Evolutionary conservation across 2,888 invertebrate species (phyloP), one percentile per base, ranked within the genome.

Genomic region (Zygogramma bicolorata): DNA sequence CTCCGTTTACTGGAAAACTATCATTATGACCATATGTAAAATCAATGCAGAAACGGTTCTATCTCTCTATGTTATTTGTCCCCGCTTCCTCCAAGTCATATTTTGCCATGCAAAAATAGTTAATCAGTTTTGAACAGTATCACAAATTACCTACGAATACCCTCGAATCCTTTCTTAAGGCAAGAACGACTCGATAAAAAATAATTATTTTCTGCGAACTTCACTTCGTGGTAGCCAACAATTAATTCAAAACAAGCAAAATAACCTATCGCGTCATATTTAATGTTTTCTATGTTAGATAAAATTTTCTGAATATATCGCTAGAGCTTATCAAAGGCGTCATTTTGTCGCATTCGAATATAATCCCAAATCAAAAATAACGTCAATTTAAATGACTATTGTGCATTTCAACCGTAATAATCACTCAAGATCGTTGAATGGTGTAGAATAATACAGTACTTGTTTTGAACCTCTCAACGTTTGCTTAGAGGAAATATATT

Each of bases 291-390:
- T 29, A 57, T 60, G 31, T 20, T 31, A 71, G 67, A 71, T 71
- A 71, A 67, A 62, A 46, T 53, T 62, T 71, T 71, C 71, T 67
- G 67, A 71, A 67, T 67, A 66, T 67, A 66, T 40, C 53, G 38
- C 61, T 38, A 13, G 57, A 31, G 57, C 40, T 66, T 67, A 71
- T 71, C 71, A 61, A 7, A 61, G 71, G 71, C 71, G 71, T 66
- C 66, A 61, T 66, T 71, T 71, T 61, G 66, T 71, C 66, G 71
- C 71, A 66, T 67, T 71, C 60, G 60, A 34, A 46, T 22, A 53
- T 63, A 62, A 69, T 62, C 63, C 53, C 8, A 31, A 40, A 31
- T 61, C 34, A 61, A 66, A 65, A 61, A 65, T 59, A 34, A 53
- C 25, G 15, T 22, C 38, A 66, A 53, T 66, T 71, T 61, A 61